Percentiles rank a stretch among this genome's conserved stretches.
phyloP scores from a whole-genome alignment of 2,888 invertebrate species.

The Podotricha telesiphe region DNA sequence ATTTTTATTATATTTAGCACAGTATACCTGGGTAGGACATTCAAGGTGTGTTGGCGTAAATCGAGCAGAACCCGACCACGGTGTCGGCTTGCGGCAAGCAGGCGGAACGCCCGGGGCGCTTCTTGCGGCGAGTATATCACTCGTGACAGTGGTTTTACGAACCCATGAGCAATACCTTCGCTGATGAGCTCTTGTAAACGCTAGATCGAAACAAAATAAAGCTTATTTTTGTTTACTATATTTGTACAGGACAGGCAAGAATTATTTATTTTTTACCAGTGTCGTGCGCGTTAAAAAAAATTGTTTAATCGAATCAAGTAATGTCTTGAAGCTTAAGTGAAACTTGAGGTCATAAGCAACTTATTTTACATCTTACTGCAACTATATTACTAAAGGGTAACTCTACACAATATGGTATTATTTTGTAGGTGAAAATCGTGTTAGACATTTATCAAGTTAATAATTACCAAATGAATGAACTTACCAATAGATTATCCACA shows the following conservation, averaged over 20 bases:
- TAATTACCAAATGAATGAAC: background rate
- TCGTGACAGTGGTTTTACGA: constrained; percentile 62
- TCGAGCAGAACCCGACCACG: constrained; percentile 62
- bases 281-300: no score
- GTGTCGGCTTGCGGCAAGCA: constrained; percentile 60
- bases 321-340: no score
- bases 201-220: constrained; percentile 8
- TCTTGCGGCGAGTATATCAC: constrained; percentile 55
- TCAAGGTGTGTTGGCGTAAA: constrained; percentile 41
- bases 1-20: no score
- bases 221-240: no score
- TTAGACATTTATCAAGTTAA: background rate
- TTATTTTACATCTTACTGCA: no score
- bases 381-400: no score
- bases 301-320: no score
- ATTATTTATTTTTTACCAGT: no score
- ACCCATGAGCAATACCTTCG: constrained; percentile 61
- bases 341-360: no score
- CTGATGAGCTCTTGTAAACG: constrained; percentile 54
- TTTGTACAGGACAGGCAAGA: no score
- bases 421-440: no score
- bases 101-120: constrained; percentile 55
- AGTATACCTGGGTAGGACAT: constrained; percentile 49
- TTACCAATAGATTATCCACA: constrained; percentile 21
- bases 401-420: no score